Conservation (phyloP, 1,140 invertebrate species). For the Oncopodura yosiiana region DNA sequence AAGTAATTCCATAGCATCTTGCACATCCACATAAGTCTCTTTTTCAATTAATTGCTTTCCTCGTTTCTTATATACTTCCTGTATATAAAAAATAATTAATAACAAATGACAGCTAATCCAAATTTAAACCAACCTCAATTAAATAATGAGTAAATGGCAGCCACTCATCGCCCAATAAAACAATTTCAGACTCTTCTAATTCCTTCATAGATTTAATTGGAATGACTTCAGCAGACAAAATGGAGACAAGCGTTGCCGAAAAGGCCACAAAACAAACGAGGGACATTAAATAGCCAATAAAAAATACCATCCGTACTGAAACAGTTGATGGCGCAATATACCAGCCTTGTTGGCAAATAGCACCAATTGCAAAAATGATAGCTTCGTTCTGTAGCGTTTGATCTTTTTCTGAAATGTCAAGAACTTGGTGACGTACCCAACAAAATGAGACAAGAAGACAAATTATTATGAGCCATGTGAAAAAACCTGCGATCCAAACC, state of each 20-base stretch:
- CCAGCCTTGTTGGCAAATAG: constrained; percentile 6
- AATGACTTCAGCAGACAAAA: constrained; percentile 13
- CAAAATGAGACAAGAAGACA: neutral
- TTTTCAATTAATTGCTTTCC: neutral
- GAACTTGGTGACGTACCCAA: neutral
- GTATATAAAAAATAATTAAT: neutral
- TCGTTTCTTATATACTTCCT: neutral
- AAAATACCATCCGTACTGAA: constrained; percentile 14
- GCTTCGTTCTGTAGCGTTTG: too few species aligned
- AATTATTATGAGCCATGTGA: constrained; percentile 11
- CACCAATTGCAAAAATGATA: too few species aligned
- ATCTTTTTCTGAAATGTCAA: too few species aligned
- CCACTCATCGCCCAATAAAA: constrained; percentile 8
- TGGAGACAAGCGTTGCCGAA: constrained; percentile 24
- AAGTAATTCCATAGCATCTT: neutral
- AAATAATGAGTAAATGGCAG: constrained; percentile 3
- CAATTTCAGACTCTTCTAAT: neutral
- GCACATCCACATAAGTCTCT: constrained; percentile 2
- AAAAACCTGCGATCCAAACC: constrained; percentile 12
- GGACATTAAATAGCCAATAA: constrained; percentile 3
- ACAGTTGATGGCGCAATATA: constrained; percentile 10
- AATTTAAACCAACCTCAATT: neutral
- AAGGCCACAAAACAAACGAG: constrained; percentile 20
- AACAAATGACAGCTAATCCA: too few species aligned
- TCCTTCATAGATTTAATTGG: constrained; percentile 18